Evolutionary conservation across 2,113 vertebrate genomes (phyloP).

Genomic region (Sclerurus mexicanus): DNA sequence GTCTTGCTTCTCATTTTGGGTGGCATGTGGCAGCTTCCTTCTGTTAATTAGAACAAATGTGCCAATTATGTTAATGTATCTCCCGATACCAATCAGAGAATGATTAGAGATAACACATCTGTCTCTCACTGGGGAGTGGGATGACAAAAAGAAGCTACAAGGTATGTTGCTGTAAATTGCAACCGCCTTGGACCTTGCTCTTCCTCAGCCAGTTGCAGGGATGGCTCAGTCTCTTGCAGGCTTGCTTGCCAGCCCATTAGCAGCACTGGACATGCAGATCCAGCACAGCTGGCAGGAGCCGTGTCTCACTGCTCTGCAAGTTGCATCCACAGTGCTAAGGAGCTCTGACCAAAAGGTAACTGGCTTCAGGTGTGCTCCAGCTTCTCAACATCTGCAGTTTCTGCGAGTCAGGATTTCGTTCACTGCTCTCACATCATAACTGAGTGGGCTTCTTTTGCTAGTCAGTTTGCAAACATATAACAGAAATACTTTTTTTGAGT

Average conservation of each 20-base stretch:
- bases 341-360: neutral
- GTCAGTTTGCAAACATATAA: neutral
- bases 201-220: neutral
- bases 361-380: neutral
- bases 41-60: constrained; percentile 92
- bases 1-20: constrained; percentile 74
- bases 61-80: constrained; percentile 91
- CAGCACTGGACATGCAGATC: neutral
- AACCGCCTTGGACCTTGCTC: neutral
- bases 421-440: neutral
- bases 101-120: constrained; percentile 87
- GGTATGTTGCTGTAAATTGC: constrained; percentile 49
- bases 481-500: neutral
- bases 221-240: neutral
- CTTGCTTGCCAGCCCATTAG: neutral
- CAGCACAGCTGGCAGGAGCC: neutral
- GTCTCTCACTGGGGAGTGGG: constrained; percentile 64
- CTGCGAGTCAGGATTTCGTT: neutral
- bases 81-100: constrained; percentile 86
- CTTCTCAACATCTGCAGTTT: neutral
- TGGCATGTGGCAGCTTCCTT: constrained; percentile 87
- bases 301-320: neutral
- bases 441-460: neutral
- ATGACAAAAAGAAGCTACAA: constrained; percentile 43
- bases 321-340: neutral